A percentile compares a stretch with the other conserved stretches of the same genome.
Evolutionary conservation across 53 echinoderm and acorn worm genomes (phyloP).

Genomic region (Echinometra lucunter): DNA sequence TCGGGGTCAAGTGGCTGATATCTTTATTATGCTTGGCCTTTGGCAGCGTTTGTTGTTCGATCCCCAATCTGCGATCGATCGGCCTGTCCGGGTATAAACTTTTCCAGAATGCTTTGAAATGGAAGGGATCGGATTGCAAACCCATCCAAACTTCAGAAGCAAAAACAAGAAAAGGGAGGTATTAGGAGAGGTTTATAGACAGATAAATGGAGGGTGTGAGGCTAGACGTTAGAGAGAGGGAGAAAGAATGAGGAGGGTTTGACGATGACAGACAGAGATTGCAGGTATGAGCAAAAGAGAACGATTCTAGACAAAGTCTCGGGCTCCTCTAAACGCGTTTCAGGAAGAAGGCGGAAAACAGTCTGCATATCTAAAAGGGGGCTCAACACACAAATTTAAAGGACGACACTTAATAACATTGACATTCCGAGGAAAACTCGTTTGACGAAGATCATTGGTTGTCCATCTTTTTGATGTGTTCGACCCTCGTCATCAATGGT

Average conservation of each 20-base stretch:
- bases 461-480: no score
- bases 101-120: conserved; percentile 25
- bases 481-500: no score
- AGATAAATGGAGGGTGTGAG: not conserved
- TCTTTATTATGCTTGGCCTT: conserved; percentile 61
- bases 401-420: no score
- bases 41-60: conserved; percentile 65
- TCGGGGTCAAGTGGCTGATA: conserved; percentile 66
- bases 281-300: not conserved
- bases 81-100: conserved; percentile 52
- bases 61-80: conserved; percentile 68
- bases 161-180: conserved; percentile 31
- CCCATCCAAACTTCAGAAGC: not conserved
- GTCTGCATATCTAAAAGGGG: not conserved
- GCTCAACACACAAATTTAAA: no score
- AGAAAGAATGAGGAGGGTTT: not conserved
- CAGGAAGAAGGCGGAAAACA: not conserved
- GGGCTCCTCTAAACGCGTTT: not conserved
- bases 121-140: conserved; percentile 44
- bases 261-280: not conserved
- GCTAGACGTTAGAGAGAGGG: not conserved
- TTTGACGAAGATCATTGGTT: no score
- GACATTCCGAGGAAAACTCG: no score
- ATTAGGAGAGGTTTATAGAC: conserved; percentile 19
- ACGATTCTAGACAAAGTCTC: not conserved